phyloP scores from a whole-genome alignment of 2,888 invertebrate species.

The Drosophila limbata region DNA sequence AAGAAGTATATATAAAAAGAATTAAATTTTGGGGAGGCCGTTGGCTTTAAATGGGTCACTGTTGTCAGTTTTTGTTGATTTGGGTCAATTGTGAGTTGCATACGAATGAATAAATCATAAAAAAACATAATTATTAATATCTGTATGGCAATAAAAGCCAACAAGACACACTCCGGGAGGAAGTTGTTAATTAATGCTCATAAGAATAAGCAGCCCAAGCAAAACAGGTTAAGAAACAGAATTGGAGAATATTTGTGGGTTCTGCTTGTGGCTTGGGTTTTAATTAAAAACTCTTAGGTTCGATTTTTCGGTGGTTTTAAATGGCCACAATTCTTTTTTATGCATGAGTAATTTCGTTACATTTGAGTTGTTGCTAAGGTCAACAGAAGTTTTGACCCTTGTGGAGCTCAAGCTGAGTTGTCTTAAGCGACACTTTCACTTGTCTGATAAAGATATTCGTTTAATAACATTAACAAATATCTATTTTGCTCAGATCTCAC shows the following conservation, averaged over 20 bases:
- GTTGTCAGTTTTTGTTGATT: conserved; percentile 58
- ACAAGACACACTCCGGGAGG: conserved; percentile 46
- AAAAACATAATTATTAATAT: conserved; percentile 55
- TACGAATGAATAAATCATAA: conserved; percentile 59
- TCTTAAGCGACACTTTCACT: neutral
- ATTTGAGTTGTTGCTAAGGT: conserved; percentile 53
- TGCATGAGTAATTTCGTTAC: conserved; percentile 67
- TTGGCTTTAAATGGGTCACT: conserved; percentile 68
- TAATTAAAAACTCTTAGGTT: conserved; percentile 54
- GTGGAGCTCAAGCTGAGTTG: conserved; percentile 7
- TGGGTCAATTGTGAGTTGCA: conserved; percentile 73
- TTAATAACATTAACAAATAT: no score
- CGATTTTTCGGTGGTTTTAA: conserved; percentile 21
- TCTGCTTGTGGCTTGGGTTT: conserved; percentile 33
- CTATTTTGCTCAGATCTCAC: no score
- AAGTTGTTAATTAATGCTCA: conserved; percentile 75
- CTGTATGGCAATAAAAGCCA: conserved; percentile 58
- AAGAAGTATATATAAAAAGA: conserved; percentile 8
- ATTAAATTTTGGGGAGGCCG: conserved; percentile 24
- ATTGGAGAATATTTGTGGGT: conserved; percentile 46
- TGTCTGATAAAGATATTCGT: no score
- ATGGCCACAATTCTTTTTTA: conserved; percentile 51
- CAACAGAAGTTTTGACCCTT: conserved; percentile 42
- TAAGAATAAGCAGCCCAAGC: conserved; percentile 36
- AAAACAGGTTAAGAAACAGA: conserved; percentile 29